Evolutionary conservation across 2,797 vertebrate genomes (phyloP), one percentile per base, ranked within the genome.

Genomic region (Trematomus bernacchii): DNA sequence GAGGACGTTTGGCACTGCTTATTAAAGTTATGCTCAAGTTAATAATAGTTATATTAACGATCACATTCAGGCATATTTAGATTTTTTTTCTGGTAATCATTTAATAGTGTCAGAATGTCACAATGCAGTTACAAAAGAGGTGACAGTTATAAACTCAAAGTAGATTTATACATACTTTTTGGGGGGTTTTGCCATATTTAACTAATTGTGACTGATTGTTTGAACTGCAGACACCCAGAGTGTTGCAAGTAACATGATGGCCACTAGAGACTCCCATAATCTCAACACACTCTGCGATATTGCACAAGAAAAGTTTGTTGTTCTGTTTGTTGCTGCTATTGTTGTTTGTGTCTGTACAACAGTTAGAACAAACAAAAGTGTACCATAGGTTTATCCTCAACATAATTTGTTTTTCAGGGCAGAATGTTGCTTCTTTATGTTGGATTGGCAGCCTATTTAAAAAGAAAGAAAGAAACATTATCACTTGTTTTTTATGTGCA

Each of bases 261-360:
- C 81, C 78, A 81, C 75, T 64, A 76, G 78, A 79, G 75, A 40
- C 52, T 71, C 66, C 33, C 66, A 47, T 55, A 50, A 46, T 12
- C 40, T 43, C 44, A 50, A 42, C 21, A 48, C 16, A 37, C 0
- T 18, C 40, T 68, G 23, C 19, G 23, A 4, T 6, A 0, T 15
- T 10, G 10, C 3, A 15, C 33, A 33, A 18, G 52, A 13, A 19
- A 43, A 19, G 6, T 40, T 11, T 27, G 27, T 19, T 27, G 27
- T 19, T 10, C 15, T 42, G 19, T 19, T 40, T 42, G 43, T 40
- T 57, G n/a, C 48, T 13, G 46, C 47, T 42, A 30, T 40, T 57
- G 30, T 57, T 13, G 46, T 47, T 3, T 47, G 23, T 50, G 27
- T 44, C 52, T 46, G n/a, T 3, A 46, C 10, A 13, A 15, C n/a